phyloP scores from a whole-genome alignment of 2,888 invertebrate species.

The Acrobasis suavella region DNA sequence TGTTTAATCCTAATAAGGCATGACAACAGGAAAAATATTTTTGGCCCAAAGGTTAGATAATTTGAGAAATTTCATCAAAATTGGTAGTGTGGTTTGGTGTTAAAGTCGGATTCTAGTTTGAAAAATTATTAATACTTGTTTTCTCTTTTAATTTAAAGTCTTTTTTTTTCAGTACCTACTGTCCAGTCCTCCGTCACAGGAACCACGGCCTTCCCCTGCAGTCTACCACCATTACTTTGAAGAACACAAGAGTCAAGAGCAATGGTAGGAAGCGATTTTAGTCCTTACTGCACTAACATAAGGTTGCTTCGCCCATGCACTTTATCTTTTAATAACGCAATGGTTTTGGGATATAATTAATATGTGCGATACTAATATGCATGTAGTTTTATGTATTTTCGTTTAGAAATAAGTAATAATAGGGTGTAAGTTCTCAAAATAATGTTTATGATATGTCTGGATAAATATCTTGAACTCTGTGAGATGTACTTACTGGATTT shows the following conservation, averaged over 20 bases:
- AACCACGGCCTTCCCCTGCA: conserved; percentile 65
- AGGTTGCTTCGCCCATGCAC: conserved; percentile 35
- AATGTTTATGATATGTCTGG: too few relatives aligned
- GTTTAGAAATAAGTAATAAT: too few relatives aligned
- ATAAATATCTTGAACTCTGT: too few relatives aligned
- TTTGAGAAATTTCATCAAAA: too few relatives aligned
- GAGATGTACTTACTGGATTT: too few relatives aligned
- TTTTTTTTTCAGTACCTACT: conserved; percentile 66
- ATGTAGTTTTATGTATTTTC: too few relatives aligned
- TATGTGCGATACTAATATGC: background rate
- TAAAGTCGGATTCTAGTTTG: too few relatives aligned
- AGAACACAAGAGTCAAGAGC: conserved; percentile 70
- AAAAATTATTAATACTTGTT: too few relatives aligned
- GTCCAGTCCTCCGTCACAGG: conserved; percentile 58
- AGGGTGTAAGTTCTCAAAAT: background rate
- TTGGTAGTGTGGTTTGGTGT: too few relatives aligned
- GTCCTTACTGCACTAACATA: conserved; percentile 22
- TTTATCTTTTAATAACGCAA: background rate
- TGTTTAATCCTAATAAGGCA: too few relatives aligned
- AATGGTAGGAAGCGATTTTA: conserved; percentile 68
- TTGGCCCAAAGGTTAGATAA: too few relatives aligned
- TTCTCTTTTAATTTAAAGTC: conserved; percentile 17
- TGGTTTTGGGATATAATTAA: background rate
- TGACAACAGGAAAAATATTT: too few relatives aligned
- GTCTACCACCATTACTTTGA: conserved; percentile 71